Base-by-base conservation (phyloP, 2,888 invertebrate species). In the Epinotia demarniana region DNA sequence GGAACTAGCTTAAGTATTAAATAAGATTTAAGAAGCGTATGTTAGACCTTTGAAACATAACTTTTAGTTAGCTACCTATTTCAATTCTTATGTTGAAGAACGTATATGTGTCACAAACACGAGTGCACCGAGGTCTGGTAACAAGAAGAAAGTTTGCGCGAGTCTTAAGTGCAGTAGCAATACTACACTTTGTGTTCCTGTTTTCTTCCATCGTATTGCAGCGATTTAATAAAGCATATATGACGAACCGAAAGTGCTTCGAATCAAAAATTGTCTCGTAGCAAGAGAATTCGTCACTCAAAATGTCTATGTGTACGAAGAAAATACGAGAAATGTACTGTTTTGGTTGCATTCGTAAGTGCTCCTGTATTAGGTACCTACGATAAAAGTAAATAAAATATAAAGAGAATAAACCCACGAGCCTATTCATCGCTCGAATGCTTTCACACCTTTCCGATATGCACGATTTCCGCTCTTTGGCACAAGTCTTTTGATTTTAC, bases 401-500 rank as follows among this genome's bases (percentile, higher is more conserved):
- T 39, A 39, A 67, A 57, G 39, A 57, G 43, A 68, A 68, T 43
- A 68, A 64, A 43, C 16, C 68, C 39, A 13, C 16, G 8, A 19
- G 18, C 8, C 19, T 19, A 68, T 19, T 68, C 57, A 68, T 16
- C 19, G 55, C 67, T 39, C 39, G 68, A 58, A 57, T 57, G 23
- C 57, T 69, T 69, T 58, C 69, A 43, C 58, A 60, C 60, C 60
- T 75, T 55, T 39, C 75, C 49, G 64, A 60, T 63, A 60, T 67
- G 49, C 23, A 60, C 23, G 60, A 61, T 61, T 55, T 70, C 70
- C 60, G 43, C 27, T 71, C 70, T 71, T 66, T 53, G 53, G 66
- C 13, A 70, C 64, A 63, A 74, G 75, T 70, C 64, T 64, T 70
- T 70, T 64, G 69, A 69, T 33, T 19, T 58, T 19, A 43, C 58